Conservation (phyloP, 2,797 vertebrate species). For the Enteromius viviparus region DNA sequence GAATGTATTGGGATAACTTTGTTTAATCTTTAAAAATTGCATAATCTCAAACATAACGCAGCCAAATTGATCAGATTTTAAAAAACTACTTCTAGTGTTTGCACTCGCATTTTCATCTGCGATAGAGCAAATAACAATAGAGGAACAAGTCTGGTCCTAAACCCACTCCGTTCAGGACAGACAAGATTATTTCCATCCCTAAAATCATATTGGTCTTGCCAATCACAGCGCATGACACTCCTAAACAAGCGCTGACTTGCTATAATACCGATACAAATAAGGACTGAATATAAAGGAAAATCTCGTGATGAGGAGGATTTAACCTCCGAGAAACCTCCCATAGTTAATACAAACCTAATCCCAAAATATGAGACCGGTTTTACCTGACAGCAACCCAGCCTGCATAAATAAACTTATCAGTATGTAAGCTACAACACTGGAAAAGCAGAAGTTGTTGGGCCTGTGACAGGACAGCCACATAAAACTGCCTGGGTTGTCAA, state of each 20-base stretch:
- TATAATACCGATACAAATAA: neutral
- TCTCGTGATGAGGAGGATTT: conserved; percentile 1
- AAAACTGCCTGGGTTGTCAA: neutral
- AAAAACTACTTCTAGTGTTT: conserved; percentile 1
- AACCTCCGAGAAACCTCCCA: conserved; percentile 35
- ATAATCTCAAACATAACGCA: neutral
- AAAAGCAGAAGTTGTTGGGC: neutral
- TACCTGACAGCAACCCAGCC: conserved; percentile 33
- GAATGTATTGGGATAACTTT: neutral
- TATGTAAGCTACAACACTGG: neutral
- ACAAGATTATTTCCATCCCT: conserved; percentile 19
- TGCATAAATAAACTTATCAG: conserved; percentile 19
- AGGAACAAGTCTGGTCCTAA: conserved; percentile 32
- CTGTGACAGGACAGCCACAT: neutral
- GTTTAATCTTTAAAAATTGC: neutral
- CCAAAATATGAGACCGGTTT: conserved; percentile 45
- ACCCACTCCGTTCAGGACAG: neutral
- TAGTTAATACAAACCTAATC: conserved; percentile 42
- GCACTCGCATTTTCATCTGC: neutral
- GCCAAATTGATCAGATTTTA: neutral
- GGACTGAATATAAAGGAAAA: conserved; percentile 9
- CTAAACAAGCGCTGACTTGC: conserved; percentile 22
- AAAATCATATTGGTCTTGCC: conserved; percentile 14
- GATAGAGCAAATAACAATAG: conserved; percentile 1
- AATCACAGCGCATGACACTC: neutral